Evolutionary conservation across 2,888 invertebrate genomes (phyloP).

Genomic region (Hoplodrina blanda): DNA sequence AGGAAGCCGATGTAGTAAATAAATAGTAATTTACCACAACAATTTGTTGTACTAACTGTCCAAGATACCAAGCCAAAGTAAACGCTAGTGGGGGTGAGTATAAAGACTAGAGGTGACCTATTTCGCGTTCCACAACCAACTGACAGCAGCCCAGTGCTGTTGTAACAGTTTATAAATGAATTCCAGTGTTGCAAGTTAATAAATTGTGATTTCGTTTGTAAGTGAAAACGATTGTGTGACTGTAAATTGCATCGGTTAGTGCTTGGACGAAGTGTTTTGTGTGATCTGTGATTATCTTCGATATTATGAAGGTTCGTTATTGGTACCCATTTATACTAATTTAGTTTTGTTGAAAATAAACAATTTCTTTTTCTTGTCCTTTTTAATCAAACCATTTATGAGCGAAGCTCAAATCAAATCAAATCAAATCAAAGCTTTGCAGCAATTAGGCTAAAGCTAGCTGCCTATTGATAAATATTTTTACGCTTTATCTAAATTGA

Average conservation of each 20-base stretch:
- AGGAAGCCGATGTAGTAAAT: slow-evolving; percentile 19
- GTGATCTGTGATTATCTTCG: slow-evolving; percentile 55
- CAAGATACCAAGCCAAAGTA: slow-evolving; percentile 11
- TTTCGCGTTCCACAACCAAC: slow-evolving; percentile 79
- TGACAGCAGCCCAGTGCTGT: slow-evolving; percentile 69
- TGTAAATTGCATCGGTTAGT: slow-evolving; percentile 28
- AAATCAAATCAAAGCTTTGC: too few species aligned
- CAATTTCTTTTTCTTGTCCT: too few species aligned
- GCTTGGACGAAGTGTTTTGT: slow-evolving; percentile 54
- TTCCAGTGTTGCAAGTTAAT: slow-evolving; percentile 29
- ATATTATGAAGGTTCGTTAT: slow-evolving; percentile 69
- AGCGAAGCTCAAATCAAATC: too few species aligned
- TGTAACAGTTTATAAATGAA: slow-evolving; percentile 26
- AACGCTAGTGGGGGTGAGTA: slow-evolving; percentile 78
- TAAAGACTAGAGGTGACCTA: slow-evolving; percentile 84
- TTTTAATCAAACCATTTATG: too few species aligned
- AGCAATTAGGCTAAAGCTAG: too few species aligned
- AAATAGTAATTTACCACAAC: slow-evolving; percentile 19
- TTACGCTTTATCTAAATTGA: too few species aligned
- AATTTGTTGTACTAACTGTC: slow-evolving; percentile 31
- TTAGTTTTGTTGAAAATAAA: too few species aligned
- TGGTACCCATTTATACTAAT: not conserved
- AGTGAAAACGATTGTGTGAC: slow-evolving; percentile 38
- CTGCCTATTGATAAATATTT: too few species aligned
- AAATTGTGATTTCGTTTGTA: slow-evolving; percentile 26